These are phyloP conservation scores for Apodemia mormo DNA, from an alignment of 2,888 invertebrate genomes.

Conservation along the genomic window DNA sequence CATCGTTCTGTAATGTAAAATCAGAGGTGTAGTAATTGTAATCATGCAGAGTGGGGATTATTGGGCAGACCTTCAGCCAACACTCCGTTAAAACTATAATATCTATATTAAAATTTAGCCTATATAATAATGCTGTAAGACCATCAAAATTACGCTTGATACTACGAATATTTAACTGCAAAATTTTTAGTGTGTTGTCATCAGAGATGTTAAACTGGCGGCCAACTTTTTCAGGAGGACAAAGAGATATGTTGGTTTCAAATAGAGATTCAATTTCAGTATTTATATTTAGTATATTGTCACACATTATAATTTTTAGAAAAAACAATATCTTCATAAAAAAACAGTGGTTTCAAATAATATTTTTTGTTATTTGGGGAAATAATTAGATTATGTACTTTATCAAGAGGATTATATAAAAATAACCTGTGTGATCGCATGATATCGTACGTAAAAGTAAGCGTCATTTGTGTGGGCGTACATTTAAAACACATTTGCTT, in stretches of 20 bases:
- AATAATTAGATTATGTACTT: no score
- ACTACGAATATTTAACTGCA: neutral
- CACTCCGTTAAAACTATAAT: no score
- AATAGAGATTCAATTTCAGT: neutral
- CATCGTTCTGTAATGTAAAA: neutral
- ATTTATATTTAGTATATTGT: neutral
- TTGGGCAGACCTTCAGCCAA: neutral
- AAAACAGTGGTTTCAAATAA: no score
- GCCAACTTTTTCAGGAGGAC: neutral
- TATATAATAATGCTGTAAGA: neutral
- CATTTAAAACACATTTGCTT: neutral
- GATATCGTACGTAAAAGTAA: no score
- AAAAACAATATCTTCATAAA: neutral
- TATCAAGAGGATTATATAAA: no score
- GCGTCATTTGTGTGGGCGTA: no score
- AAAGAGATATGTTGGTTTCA: slow-evolving; percentile 17
- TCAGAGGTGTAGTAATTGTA: neutral
- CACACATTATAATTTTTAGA: slow-evolving; percentile 1
- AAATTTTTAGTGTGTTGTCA: neutral
- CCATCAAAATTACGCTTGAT: neutral
- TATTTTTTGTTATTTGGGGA: no score
- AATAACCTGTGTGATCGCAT: no score
- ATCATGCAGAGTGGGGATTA: neutral
- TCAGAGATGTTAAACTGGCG: no score
- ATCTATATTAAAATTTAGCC: no score